Conservation (phyloP, 2,888 invertebrate genomes). For the Empis stercorea region DNA sequence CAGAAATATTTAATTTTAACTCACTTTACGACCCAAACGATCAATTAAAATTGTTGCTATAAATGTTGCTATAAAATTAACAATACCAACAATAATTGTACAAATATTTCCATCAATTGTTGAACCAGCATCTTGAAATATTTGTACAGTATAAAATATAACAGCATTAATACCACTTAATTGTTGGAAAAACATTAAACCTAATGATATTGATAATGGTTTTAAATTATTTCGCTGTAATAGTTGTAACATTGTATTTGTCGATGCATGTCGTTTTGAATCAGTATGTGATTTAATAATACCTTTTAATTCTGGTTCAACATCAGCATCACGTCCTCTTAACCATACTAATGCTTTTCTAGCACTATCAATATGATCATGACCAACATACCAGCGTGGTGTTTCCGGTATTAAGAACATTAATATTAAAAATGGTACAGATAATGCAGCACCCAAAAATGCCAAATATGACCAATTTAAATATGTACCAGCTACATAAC, state of each 20-base stretch:
- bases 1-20: not conserved
- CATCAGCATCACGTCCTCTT: conserved; percentile 62
- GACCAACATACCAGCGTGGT: conserved; percentile 79
- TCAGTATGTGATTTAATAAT: conserved; percentile 60
- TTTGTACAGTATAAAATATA: conserved; percentile 80
- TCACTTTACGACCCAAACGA: conserved; percentile 66
- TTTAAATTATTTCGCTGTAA: conserved; percentile 54
- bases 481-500: conserved; percentile 65
- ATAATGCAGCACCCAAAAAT: conserved; percentile 59
- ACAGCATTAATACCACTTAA: conserved; percentile 91
- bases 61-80: conserved; percentile 81
- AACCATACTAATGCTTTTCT: conserved; percentile 68
- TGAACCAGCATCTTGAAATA: conserved; percentile 76
- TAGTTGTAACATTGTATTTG: conserved; percentile 50
- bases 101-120: conserved; percentile 60
- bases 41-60: conserved; percentile 80
- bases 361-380: conserved; percentile 62
- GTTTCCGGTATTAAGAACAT: conserved; percentile 85
- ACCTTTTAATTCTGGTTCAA: conserved; percentile 63
- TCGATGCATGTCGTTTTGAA: conserved; percentile 47
- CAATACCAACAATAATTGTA: conserved; percentile 76
- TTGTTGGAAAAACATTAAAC: conserved; percentile 93
- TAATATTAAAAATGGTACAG: conserved; percentile 63
- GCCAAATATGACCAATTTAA: conserved; percentile 73
- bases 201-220: conserved; percentile 68